Conservation (phyloP, 2,113 vertebrate genomes). For the Gavialis gangeticus region DNA sequence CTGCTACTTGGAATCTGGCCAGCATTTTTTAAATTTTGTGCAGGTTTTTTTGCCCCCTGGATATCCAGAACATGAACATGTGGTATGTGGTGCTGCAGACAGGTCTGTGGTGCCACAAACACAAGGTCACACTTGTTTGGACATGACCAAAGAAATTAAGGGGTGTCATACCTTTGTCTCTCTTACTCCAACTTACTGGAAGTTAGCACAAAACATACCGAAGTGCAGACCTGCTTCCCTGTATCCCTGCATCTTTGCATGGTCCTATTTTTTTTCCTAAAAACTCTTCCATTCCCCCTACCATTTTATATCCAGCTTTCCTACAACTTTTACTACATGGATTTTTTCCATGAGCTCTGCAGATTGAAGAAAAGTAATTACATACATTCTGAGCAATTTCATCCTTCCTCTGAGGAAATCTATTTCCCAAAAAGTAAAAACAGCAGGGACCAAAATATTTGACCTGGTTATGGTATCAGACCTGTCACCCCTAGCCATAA, state of each 20-base stretch:
- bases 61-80: no score
- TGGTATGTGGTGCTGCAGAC: no score
- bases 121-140: no score
- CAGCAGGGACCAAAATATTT: not conserved
- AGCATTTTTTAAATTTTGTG: no score
- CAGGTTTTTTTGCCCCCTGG: no score
- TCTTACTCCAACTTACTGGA: not conserved
- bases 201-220: not conserved
- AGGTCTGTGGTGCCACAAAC: no score
- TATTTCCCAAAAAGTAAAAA: not conserved
- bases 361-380: not conserved
- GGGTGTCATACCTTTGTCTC: not conserved
- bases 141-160: not conserved
- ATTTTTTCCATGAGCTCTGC: not conserved
- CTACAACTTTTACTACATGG: not conserved
- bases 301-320: conserved; percentile 8
- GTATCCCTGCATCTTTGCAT: not conserved
- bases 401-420: not conserved
- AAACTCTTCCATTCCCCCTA: not conserved
- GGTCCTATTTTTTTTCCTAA: not conserved
- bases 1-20: no score
- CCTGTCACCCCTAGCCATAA: rapidly evolving
- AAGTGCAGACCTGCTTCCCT: not conserved
- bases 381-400: not conserved
- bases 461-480: rapidly evolving